phyloP scores from a whole-genome alignment of 2,888 invertebrate genomes.

The Myathropa florea region DNA sequence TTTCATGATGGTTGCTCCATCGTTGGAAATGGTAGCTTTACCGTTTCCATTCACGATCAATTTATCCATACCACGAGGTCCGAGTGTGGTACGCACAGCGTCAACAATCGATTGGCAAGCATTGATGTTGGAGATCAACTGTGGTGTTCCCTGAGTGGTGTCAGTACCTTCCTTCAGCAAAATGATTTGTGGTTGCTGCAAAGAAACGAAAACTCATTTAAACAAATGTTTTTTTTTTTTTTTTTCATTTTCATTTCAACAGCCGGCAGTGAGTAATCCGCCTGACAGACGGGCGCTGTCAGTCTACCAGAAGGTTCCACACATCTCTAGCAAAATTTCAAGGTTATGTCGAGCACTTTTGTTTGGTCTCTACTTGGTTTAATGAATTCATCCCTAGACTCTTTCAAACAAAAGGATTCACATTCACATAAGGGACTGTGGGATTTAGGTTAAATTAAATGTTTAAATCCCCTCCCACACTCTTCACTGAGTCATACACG shows the following conservation, averaged over 20 bases:
- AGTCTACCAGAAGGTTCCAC: constrained; percentile 63
- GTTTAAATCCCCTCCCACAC: constrained; percentile 11
- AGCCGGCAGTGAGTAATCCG: constrained; percentile 49
- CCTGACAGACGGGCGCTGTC: background rate
- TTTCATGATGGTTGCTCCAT: constrained; percentile 99
- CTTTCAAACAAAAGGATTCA: background rate
- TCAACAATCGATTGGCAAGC: constrained; percentile 97
- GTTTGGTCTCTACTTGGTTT: constrained; percentile 20
- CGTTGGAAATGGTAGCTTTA: constrained; percentile 98
- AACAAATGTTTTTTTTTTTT: background rate
- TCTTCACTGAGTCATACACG: constrained; percentile 32
- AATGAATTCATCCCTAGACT: background rate
- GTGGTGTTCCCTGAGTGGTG: constrained; percentile 96
- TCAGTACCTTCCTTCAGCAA: constrained; percentile 99
- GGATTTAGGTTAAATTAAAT: background rate
- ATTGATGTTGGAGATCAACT: constrained; percentile 98
- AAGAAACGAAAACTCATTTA: constrained; percentile 70
- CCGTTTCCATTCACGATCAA: constrained; percentile 94
- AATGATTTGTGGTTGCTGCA: constrained; percentile 98
- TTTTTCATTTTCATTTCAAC: background rate
- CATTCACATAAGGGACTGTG: background rate
- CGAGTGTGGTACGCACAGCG: constrained; percentile 96
- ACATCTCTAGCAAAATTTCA: constrained; percentile 13
- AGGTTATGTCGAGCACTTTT: constrained; percentile 57
- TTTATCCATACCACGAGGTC: constrained; percentile 99